Percentiles rank a stretch among this genome's conserved stretches.
Conservation (phyloP, 2,113 vertebrate genomes). For the Marmota monax region DNA sequence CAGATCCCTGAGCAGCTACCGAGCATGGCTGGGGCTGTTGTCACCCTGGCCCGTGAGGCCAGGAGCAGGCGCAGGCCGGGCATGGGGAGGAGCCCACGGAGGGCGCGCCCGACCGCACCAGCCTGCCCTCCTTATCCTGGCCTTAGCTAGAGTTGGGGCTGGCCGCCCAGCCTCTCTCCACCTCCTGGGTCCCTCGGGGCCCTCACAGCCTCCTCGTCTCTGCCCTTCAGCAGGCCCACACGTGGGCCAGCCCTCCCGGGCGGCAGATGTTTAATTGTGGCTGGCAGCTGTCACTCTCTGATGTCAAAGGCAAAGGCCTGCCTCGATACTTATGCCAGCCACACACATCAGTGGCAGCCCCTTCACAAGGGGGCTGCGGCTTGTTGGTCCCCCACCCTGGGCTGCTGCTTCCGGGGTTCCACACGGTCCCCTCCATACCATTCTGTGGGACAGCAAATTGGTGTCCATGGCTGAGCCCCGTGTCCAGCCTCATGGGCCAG, state of each 20-base stretch:
- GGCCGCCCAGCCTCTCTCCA: neutral
- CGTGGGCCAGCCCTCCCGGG: neutral
- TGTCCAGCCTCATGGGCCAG: neutral
- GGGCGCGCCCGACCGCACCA: no score
- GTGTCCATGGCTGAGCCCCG: no score
- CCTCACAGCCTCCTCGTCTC: neutral
- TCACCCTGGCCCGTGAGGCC: no score
- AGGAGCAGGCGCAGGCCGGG: neutral
- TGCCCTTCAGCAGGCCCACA: neutral
- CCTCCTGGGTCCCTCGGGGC: neutral
- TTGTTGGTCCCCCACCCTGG: neutral
- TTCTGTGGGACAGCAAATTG: neutral
- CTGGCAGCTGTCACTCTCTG: neutral
- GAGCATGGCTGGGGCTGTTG: accelerated
- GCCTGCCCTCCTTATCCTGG: neutral
- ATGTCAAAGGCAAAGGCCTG: accelerated
- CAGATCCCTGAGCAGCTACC: neutral
- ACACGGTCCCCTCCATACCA: accelerated
- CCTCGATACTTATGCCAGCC: neutral
- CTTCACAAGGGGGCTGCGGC: accelerated
- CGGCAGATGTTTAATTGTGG: neutral
- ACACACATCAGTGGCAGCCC: accelerated
- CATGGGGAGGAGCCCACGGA: neutral
- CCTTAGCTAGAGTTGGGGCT: accelerated
- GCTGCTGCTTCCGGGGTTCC: accelerated